These are phyloP conservation scores for Mechanitis messenoides DNA, from an alignment of 2,888 invertebrate species.

Conservation along the genomic window DNA sequence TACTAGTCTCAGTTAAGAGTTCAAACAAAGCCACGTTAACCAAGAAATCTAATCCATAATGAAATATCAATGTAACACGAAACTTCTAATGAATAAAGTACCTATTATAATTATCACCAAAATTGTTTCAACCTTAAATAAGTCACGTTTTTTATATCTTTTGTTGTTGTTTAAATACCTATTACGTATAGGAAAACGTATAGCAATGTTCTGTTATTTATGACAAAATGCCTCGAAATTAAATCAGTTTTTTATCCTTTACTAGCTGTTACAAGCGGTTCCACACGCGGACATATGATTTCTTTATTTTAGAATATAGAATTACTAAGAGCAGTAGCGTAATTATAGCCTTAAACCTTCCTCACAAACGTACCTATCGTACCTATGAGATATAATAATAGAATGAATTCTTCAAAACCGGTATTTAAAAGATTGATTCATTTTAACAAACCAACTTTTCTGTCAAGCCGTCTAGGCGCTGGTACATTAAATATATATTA, in stretches of 20 bases:
- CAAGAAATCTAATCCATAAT: slow-evolving; percentile 17
- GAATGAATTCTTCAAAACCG: neutral
- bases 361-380: too few species aligned
- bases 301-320: too few species aligned
- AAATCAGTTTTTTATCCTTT: too few species aligned
- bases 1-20: slow-evolving; percentile 12
- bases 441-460: too few species aligned
- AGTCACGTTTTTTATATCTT: neutral
- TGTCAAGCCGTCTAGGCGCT: too few species aligned
- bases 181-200: neutral
- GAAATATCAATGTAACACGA: slow-evolving; percentile 15
- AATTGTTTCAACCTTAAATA: slow-evolving; percentile 13
- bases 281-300: too few species aligned
- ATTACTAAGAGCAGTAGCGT: too few species aligned
- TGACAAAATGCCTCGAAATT: too few species aligned
- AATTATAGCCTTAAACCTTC: too few species aligned
- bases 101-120: slow-evolving; percentile 11
- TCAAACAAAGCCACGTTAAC: slow-evolving; percentile 19
- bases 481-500: neutral
- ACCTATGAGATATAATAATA: neutral
- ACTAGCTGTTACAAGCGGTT: too few species aligned
- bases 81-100: slow-evolving; percentile 16
- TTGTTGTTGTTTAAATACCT: neutral
- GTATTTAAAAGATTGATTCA: too few species aligned
- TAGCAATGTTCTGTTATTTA: too few species aligned